phyloP scores from a whole-genome alignment of 2,888 invertebrate genomes.

The Cecidostiba fungosa region DNA sequence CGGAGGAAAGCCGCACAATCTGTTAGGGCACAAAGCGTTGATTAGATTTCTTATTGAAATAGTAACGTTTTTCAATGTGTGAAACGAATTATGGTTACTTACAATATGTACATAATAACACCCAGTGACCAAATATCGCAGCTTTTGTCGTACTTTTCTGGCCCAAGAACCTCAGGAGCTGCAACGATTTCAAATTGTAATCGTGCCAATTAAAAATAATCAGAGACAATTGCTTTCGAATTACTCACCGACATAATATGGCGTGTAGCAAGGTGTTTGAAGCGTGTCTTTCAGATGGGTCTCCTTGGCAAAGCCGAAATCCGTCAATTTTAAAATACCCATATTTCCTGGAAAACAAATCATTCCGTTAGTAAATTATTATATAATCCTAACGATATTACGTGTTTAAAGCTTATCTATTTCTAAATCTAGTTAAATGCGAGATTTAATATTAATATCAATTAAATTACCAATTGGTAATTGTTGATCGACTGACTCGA shows the following conservation, averaged over 20 bases:
- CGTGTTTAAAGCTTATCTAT: background rate
- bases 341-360: slow-evolving; percentile 80
- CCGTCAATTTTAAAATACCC: slow-evolving; percentile 96
- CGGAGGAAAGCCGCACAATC: slow-evolving; percentile 98
- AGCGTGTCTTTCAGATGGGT: slow-evolving; percentile 92
- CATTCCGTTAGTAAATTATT: slow-evolving; percentile 16
- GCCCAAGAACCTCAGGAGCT: slow-evolving; percentile 94
- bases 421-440: slow-evolving; percentile 25
- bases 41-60: background rate
- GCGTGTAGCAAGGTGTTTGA: slow-evolving; percentile 99
- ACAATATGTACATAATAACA: slow-evolving; percentile 99
- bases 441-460: slow-evolving; percentile 21
- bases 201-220: background rate
- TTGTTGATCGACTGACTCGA: slow-evolving; percentile 49
- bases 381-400: background rate
- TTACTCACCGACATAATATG: slow-evolving; percentile 95
- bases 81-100: slow-evolving; percentile 78
- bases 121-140: slow-evolving; percentile 99
- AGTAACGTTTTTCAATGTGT: background rate
- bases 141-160: slow-evolving; percentile 98
- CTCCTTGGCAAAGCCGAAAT: slow-evolving; percentile 99
- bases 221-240: background rate
- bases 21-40: slow-evolving; percentile 67
- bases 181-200: slow-evolving; percentile 70
- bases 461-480: slow-evolving; percentile 54